Conservation (phyloP, 2,113 vertebrate genomes). For the Cephalopholis sonnerati region DNA sequence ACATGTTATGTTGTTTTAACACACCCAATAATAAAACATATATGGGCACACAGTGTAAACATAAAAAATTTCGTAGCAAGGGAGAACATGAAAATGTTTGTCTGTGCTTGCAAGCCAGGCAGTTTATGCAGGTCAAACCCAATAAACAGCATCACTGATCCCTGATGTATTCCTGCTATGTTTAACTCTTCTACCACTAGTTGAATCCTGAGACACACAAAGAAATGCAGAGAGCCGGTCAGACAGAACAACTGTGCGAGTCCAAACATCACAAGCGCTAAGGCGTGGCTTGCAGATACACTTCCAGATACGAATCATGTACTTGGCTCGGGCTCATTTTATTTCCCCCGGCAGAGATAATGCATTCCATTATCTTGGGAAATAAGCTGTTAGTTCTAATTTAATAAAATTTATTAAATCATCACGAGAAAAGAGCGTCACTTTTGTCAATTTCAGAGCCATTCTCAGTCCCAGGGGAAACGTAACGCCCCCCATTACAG, state of each 20-base stretch:
- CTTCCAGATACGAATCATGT: slow-evolving; percentile 15
- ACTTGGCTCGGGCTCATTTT: slow-evolving; percentile 36
- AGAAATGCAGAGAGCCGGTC: background rate
- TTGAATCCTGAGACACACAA: background rate
- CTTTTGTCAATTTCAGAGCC: slow-evolving; percentile 10
- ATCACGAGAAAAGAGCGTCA: slow-evolving; percentile 14
- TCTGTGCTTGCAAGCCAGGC: background rate
- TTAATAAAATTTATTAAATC: slow-evolving; percentile 40
- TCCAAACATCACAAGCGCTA: background rate
- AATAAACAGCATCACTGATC: background rate
- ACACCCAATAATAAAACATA: background rate
- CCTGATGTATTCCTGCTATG: background rate
- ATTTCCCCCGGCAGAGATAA: slow-evolving; percentile 43
- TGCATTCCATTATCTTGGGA: slow-evolving; percentile 22
- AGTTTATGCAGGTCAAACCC: background rate
- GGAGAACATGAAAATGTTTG: background rate
- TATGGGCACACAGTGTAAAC: background rate
- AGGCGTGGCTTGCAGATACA: slow-evolving; percentile 13
- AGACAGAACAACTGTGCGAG: background rate
- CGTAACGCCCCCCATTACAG: background rate
- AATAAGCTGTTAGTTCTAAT: slow-evolving; percentile 50
- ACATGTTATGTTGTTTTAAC: background rate
- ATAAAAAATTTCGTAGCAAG: background rate
- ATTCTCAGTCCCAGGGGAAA: background rate
- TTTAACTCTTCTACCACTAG: background rate